Conservation (phyloP, 2,888 invertebrate genomes). For the Drosophila melanosoma region DNA sequence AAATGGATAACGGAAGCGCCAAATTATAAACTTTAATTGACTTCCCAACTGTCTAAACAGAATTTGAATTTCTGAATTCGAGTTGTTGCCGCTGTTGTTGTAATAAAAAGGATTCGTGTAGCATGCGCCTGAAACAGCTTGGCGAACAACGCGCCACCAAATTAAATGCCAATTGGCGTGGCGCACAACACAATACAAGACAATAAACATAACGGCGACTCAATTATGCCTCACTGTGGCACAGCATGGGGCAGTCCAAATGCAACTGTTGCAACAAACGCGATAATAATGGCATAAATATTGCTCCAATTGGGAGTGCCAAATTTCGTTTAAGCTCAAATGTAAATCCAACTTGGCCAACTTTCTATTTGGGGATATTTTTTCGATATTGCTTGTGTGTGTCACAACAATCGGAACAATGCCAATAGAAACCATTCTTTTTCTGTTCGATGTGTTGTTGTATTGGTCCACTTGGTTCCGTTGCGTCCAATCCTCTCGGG, state of each 20-base stretch:
- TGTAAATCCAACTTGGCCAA: background rate
- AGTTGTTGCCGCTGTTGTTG: slow-evolving; percentile 24
- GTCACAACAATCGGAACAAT: slow-evolving; percentile 12
- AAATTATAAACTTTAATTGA: slow-evolving; percentile 70
- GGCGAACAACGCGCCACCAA: slow-evolving; percentile 41
- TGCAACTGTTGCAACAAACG: slow-evolving; percentile 25
- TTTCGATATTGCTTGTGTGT: background rate
- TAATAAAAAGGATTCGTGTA: slow-evolving; percentile 16
- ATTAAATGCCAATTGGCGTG: background rate
- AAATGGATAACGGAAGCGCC: slow-evolving; percentile 45
- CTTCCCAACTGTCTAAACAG: slow-evolving; percentile 41
- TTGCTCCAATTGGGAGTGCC: background rate
- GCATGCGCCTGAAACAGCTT: slow-evolving; percentile 49
- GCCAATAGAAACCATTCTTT: slow-evolving; percentile 10
- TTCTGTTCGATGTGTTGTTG: background rate
- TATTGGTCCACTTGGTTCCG: background rate
- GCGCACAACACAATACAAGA: background rate
- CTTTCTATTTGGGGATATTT: background rate
- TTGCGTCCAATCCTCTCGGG: background rate
- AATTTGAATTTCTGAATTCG: slow-evolving; percentile 40
- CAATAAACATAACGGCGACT: slow-evolving; percentile 1
- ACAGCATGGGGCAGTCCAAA: background rate
- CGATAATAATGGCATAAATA: background rate
- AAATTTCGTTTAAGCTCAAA: background rate
- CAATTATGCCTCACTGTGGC: background rate